Evolutionary conservation across 2,888 invertebrate species (phyloP), one percentile per base, ranked within the genome.

Genomic region (Orgyia antiqua): DNA sequence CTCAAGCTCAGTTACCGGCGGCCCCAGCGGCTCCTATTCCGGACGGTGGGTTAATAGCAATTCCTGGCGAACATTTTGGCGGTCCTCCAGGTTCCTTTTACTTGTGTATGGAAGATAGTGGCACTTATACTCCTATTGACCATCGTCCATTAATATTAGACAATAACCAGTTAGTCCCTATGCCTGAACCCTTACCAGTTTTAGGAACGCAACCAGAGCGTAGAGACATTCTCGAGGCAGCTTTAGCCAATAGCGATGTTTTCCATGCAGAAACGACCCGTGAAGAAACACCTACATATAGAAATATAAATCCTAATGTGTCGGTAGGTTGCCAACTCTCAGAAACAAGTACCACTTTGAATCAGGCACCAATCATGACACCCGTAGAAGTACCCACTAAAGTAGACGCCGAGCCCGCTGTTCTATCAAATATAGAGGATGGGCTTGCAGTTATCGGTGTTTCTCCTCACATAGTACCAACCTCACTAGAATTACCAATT

Each of bases 291-390:
- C 88, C 91, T 0, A 89, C 89, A 42, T 89, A 88, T 58, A 84
- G 89, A 36, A 88, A 89, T 21, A 76, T 92, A 10, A 80, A 89
- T 70, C 82, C 90, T 39, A 74, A 87, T 71, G 71, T 88, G 50
- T 62, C 88, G 33, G 64, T 88, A 52, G 73, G 89, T 70, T 69
- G 91, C 34, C 88, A 90, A 42, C 92, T 93, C 0, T 89, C 91
- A 2, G 94, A 94, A 68, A 94, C 94, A 0, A 94, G 92, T 47
- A 87, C 92, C 3, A 89, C 91, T 7, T 80, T 94, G 9, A 89
- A 93, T 59, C 93, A 92, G 68, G 93, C 94, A 67, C 93, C 94
- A 0, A 94, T 94, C 30, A 94, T 94, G 94, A 92, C 94, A 1
- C 92, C 94, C 0, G 73, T 92, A 13, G 94, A 94, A 68, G 88